These are phyloP conservation scores for Melieria omissa DNA, from an alignment of 2,888 invertebrate genomes.

Conservation along the genomic window DNA sequence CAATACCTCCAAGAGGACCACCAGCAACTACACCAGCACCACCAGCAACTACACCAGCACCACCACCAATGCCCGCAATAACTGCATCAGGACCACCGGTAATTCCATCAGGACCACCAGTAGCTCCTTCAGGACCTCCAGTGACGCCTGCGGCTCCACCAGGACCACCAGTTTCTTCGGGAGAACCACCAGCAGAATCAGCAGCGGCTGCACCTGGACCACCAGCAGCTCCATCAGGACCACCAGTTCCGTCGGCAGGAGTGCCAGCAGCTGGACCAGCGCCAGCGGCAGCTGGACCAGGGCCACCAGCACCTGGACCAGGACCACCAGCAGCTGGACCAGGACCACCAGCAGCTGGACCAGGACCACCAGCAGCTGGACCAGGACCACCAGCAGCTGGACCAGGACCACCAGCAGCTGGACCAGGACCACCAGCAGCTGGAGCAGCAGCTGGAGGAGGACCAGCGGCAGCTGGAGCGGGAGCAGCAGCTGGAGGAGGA, in stretches of 20 bases:
- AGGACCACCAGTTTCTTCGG: neutral
- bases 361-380: neutral
- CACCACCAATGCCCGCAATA: neutral
- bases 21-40: neutral
- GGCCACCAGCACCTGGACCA: neutral
- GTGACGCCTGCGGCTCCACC: neutral
- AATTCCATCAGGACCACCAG: neutral
- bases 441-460: neutral
- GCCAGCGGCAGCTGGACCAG: neutral
- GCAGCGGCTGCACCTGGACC: neutral
- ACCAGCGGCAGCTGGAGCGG: neutral
- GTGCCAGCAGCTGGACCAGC: neutral
- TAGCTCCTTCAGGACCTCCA: constrained; percentile 10
- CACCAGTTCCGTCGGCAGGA: neutral
- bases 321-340: neutral
- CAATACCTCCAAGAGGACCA: neutral
- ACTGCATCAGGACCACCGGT: neutral
- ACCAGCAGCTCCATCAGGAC: neutral
- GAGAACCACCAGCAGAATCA: neutral
- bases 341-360: constrained; percentile 1
- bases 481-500: neutral
- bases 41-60: neutral
- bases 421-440: neutral
- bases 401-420: neutral
- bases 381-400: neutral